phyloP scores from a whole-genome alignment of 2,888 invertebrate species.

The Drosophila merina region DNA sequence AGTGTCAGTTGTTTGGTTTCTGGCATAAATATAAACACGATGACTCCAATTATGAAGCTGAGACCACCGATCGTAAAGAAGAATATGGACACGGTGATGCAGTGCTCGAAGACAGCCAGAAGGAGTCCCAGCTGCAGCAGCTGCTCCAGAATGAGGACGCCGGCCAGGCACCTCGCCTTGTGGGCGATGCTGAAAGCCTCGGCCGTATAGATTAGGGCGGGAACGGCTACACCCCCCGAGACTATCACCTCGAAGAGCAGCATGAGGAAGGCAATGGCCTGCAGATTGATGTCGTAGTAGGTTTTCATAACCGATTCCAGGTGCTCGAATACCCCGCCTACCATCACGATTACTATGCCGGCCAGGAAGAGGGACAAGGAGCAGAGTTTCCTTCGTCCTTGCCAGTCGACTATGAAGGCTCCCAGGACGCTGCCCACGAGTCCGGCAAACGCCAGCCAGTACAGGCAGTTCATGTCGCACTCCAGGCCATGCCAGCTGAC shows the following conservation, averaged over 20 bases:
- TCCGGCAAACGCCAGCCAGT: constrained; percentile 75
- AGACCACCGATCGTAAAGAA: constrained; percentile 77
- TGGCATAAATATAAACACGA: constrained; percentile 76
- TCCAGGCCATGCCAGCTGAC: constrained; percentile 74
- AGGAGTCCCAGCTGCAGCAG: constrained; percentile 73
- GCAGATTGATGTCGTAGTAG: constrained; percentile 63
- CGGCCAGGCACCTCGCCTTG: constrained; percentile 74
- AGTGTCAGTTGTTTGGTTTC: constrained; percentile 78
- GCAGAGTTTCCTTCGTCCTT: constrained; percentile 74
- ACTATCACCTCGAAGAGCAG: constrained; percentile 77
- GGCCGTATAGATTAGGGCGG: constrained; percentile 76
- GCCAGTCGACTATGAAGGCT: constrained; percentile 73
- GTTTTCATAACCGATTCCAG: constrained; percentile 64
- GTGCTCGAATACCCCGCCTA: constrained; percentile 78
- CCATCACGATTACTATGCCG: constrained; percentile 74
- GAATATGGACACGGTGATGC: constrained; percentile 62
- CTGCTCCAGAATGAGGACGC: constrained; percentile 72
- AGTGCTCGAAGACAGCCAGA: constrained; percentile 58
- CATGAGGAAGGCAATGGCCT: constrained; percentile 71
- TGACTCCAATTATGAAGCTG: constrained; percentile 68
- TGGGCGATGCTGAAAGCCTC: constrained; percentile 79
- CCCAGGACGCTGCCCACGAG: constrained; percentile 77
- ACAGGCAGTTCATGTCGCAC: constrained; percentile 76
- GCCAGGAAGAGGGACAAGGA: constrained; percentile 72
- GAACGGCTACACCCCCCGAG: constrained; percentile 75